Percentiles rank a stretch among this genome's conserved stretches.
phyloP scores from a whole-genome alignment of 2,113 vertebrate species.

The Nannobrachium achirus region DNA sequence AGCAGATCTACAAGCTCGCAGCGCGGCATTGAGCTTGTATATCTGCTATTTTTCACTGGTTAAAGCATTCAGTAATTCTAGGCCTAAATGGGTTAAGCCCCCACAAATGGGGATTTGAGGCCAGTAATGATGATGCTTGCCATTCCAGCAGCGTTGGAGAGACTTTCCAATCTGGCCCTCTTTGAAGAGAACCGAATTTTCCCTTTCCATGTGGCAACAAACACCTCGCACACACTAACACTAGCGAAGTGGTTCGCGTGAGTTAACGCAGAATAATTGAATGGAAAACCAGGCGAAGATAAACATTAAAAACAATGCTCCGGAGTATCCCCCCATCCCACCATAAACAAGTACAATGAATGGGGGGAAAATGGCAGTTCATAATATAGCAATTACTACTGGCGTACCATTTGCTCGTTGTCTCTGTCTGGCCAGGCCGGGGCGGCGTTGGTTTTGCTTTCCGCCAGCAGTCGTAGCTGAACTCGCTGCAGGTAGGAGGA shows the following conservation, averaged over 20 bases:
- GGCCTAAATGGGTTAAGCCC: too few species aligned
- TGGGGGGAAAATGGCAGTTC: slow-evolving; percentile 15
- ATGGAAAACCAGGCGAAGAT: slow-evolving; percentile 47
- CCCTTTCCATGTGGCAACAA: slow-evolving; percentile 41
- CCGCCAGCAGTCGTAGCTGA: slow-evolving; percentile 86
- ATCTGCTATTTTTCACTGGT: too few species aligned
- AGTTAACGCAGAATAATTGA: slow-evolving; percentile 51
- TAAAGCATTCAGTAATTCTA: too few species aligned
- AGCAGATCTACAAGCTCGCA: too few species aligned
- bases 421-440: slow-evolving; percentile 86
- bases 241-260: slow-evolving; percentile 42
- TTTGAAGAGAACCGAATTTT: slow-evolving; percentile 51
- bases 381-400: background rate
- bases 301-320: slow-evolving; percentile 40
- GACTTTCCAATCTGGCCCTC: slow-evolving; percentile 61
- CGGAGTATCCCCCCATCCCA: slow-evolving; percentile 15
- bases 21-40: too few species aligned
- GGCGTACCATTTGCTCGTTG: slow-evolving; percentile 92
- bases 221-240: slow-evolving; percentile 49
- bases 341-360: background rate
- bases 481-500: slow-evolving; percentile 93
- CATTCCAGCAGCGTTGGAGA: slow-evolving; percentile 41
- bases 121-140: slow-evolving; percentile 41
- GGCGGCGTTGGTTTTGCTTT: slow-evolving; percentile 76
- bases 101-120: slow-evolving; percentile 33